Evolutionary conservation across 2,888 invertebrate genomes (phyloP).

Genomic region (Tinea pellionella): DNA sequence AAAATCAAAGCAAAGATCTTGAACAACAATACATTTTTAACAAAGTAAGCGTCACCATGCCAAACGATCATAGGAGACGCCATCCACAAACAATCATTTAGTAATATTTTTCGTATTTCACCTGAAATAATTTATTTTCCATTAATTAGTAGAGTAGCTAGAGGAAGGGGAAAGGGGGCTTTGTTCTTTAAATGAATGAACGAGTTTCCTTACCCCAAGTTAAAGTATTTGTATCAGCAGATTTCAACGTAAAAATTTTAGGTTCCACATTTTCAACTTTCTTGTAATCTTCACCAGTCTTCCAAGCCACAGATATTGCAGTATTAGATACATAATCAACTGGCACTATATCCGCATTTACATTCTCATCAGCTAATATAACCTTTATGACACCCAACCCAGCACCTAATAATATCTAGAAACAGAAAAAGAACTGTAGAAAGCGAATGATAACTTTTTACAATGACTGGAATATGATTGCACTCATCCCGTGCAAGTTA

Average conservation of each 20-base stretch:
- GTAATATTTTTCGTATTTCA: background rate
- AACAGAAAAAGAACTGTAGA: background rate
- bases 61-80: slow-evolving; percentile 15
- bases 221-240: slow-evolving; percentile 13
- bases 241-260: slow-evolving; percentile 16
- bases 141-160: too few relatives aligned
- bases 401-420: slow-evolving; percentile 17
- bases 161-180: too few relatives aligned
- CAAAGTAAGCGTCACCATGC: slow-evolving; percentile 16
- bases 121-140: background rate
- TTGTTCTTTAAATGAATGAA: too few relatives aligned
- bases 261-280: background rate
- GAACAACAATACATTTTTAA: slow-evolving; percentile 15
- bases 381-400: slow-evolving; percentile 17
- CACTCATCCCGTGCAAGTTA: too few relatives aligned
- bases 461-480: too few relatives aligned
- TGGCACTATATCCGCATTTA: slow-evolving; percentile 61
- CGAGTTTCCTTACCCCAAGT: slow-evolving; percentile 15
- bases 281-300: slow-evolving; percentile 32
- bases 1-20: slow-evolving; percentile 20
- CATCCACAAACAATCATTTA: background rate
- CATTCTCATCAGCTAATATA: slow-evolving; percentile 9
- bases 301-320: slow-evolving; percentile 16
- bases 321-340: slow-evolving; percentile 19
- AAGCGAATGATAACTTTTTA: background rate